These are phyloP conservation scores for Heterocephalus glaber DNA, from an alignment of 2,113 vertebrate species.

Conservation along the genomic window DNA sequence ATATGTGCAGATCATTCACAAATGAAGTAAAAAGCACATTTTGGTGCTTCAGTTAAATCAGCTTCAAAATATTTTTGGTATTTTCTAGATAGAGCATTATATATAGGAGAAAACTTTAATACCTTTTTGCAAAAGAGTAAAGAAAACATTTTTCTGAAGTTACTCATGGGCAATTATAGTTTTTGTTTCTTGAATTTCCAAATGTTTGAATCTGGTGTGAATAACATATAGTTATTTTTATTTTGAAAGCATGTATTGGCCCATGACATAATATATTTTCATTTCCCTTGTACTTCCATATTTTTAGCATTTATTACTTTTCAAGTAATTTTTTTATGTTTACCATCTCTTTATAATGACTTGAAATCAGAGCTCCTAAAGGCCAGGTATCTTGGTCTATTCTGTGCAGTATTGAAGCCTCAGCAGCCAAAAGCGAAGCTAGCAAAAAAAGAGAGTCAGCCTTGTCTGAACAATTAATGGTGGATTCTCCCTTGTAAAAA, in stretches of 20 bases:
- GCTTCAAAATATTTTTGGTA: slow-evolving; percentile 18
- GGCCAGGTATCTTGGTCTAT: neutral
- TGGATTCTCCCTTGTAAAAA: neutral
- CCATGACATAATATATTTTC: neutral
- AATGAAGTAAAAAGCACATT: slow-evolving; percentile 50
- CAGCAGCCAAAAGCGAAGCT: neutral
- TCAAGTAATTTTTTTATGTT: neutral
- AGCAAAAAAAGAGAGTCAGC: neutral
- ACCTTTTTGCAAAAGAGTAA: neutral
- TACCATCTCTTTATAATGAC: neutral
- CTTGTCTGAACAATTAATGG: neutral
- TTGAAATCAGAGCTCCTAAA: neutral
- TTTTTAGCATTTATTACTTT: neutral
- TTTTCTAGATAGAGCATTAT: neutral
- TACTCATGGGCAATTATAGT: neutral
- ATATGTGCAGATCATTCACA: slow-evolving; percentile 23
- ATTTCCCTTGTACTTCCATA: neutral
- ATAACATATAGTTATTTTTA: neutral
- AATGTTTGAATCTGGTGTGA: neutral
- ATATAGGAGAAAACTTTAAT: neutral
- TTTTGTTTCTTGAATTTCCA: slow-evolving; percentile 47
- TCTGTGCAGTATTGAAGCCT: neutral
- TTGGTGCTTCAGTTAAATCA: neutral
- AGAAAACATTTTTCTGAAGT: neutral
- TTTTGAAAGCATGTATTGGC: neutral